phyloP scores from a whole-genome alignment of 1,140 invertebrate species.

The Aradophagus sp. region DNA sequence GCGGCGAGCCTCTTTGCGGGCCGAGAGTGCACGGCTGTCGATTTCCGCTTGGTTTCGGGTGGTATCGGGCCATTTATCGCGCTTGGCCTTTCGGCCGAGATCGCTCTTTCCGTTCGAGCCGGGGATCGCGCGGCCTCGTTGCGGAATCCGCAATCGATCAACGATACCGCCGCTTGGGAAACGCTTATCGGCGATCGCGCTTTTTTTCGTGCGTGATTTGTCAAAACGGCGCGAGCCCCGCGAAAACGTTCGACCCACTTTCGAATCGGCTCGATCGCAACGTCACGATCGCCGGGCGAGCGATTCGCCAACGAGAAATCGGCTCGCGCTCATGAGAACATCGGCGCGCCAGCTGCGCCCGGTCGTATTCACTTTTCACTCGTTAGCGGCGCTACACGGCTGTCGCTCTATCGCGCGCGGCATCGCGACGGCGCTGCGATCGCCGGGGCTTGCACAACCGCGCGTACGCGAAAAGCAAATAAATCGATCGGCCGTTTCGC shows the following conservation, averaged over 20 bases:
- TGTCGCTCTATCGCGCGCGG: conserved; percentile 27
- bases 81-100: conserved; percentile 31
- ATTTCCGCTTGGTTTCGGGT: conserved; percentile 25
- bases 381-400: conserved; percentile 26
- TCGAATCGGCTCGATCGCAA: conserved; percentile 18
- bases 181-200: conserved; percentile 18
- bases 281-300: conserved; percentile 26
- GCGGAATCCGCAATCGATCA: conserved; percentile 26
- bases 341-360: no score
- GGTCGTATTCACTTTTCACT: no score
- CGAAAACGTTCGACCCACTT: conserved; percentile 35
- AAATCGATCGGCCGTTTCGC: conserved; percentile 22
- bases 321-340: no score
- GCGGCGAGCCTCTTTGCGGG: conserved; percentile 6
- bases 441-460: conserved; percentile 30
- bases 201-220: conserved; percentile 26
- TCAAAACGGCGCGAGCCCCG: conserved; percentile 25
- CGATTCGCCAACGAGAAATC: conserved; percentile 21
- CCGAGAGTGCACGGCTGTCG: conserved; percentile 26
- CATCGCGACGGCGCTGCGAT: conserved; percentile 43
- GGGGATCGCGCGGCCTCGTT: conserved; percentile 5
- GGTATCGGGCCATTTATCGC: conserved; percentile 33
- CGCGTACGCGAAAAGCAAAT: conserved; percentile 11
- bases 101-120: no score
- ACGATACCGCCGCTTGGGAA: conserved; percentile 14